Conservation (phyloP, 1,140 invertebrate genomes). For the Drosophila ironensis region DNA sequence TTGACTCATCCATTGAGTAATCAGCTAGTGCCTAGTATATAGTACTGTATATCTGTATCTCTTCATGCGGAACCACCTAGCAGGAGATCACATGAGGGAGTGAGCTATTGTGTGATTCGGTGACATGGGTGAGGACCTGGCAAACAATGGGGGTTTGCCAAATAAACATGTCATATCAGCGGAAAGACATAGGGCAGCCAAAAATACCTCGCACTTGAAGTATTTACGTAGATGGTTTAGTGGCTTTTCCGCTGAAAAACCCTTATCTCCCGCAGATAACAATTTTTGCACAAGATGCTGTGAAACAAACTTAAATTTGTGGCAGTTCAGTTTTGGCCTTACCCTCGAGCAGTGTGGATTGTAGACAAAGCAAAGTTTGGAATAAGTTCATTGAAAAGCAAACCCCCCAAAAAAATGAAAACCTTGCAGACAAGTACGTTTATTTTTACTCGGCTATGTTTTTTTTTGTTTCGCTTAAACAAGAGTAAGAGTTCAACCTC, state of each 20-base stretch:
- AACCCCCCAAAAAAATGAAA: conserved; percentile 18
- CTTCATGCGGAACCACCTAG: conserved; percentile 10
- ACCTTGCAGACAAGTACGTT: conserved; percentile 19
- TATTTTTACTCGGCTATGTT: background rate
- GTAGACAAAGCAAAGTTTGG: conserved; percentile 14
- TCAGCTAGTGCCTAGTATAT: background rate
- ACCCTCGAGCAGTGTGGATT: conserved; percentile 4
- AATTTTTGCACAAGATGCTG: conserved; percentile 26
- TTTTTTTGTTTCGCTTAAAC: background rate
- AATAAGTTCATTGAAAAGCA: conserved; percentile 30
- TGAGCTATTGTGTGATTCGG: conserved; percentile 12
- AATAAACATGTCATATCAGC: conserved; percentile 39
- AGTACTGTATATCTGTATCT: background rate
- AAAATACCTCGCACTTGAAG: conserved; percentile 33
- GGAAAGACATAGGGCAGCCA: conserved; percentile 31
- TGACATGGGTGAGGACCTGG: conserved; percentile 29
- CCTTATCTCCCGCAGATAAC: conserved; percentile 28
- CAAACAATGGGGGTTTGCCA: conserved; percentile 39
- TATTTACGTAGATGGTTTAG: conserved; percentile 51
- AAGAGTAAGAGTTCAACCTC: conserved; percentile 67
- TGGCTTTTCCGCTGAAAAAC: conserved; percentile 36
- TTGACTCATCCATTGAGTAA: conserved; percentile 31
- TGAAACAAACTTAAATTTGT: conserved; percentile 25
- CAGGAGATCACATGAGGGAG: conserved; percentile 32
- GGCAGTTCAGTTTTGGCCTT: conserved; percentile 23